These are phyloP conservation scores for Ceyx erithaca DNA, from an alignment of 2,797 vertebrate genomes.

Conservation along the genomic window DNA sequence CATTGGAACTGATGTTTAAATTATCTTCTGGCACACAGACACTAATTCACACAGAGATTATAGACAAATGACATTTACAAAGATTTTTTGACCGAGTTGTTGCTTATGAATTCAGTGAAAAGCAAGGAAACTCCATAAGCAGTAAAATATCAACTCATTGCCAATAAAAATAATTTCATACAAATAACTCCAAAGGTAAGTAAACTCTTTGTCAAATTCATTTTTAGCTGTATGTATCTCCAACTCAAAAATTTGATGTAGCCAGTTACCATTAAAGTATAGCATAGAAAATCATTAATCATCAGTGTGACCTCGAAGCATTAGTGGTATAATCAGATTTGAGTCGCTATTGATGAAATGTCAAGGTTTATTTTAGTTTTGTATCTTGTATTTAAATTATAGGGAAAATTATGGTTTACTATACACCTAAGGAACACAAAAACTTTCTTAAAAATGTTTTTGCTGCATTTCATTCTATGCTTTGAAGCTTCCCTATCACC, in stretches of 20 bases:
- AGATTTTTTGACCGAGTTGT: neutral
- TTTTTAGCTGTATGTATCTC: neutral
- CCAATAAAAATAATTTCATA: constrained; percentile 21
- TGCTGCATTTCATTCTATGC: neutral
- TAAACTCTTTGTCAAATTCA: constrained; percentile 20
- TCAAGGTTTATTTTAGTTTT: neutral
- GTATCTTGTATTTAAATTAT: neutral
- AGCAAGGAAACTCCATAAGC: constrained; percentile 25
- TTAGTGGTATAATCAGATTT: neutral
- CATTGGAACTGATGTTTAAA: constrained; percentile 34
- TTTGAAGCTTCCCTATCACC: neutral
- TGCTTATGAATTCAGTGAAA: constrained; percentile 52
- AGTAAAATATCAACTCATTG: neutral
- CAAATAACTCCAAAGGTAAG: neutral
- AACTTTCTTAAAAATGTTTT: neutral
- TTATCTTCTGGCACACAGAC: neutral
- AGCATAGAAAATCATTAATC: neutral
- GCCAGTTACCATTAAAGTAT: neutral
- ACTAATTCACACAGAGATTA: constrained; percentile 28
- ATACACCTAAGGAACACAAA: neutral
- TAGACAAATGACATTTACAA: constrained; percentile 58
- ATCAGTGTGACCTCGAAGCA: neutral
- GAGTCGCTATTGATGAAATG: constrained; percentile 1
- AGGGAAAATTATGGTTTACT: neutral
- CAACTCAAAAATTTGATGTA: neutral